Evolutionary conservation across 2,797 vertebrate genomes (phyloP), one percentile per base, ranked within the genome.

Genomic region (Erethizon dorsatum): DNA sequence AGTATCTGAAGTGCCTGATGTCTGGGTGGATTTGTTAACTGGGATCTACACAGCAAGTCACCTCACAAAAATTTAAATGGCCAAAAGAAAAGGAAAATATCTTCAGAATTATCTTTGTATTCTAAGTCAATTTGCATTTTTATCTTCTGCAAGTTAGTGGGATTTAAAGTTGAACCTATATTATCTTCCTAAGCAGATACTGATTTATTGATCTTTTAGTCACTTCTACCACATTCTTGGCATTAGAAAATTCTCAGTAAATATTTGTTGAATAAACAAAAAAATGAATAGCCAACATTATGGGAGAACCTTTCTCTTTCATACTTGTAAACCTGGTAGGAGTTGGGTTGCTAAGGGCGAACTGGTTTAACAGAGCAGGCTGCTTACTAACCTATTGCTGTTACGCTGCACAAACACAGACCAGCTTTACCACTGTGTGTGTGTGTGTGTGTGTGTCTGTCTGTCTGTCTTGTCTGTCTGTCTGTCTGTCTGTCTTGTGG

Each of bases 201-300:
- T 61, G 67, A 83, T 75, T 88, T 79, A 41, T 22, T 33, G 28
- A 83, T 83, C 78, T 91, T 89, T 85, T 24, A 45, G 20, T 92
- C 45, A 84, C 14, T 71, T 87, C 10, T 88, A 26, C 33, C 54
- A 84, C 33, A n/a, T 61, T 24, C 37, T 33, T 89, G 54, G 28
- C 85, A 56, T 94, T 92, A 95, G 50, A 84, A 97, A 47, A 71
- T 94, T 79, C 28, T 97, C n/a, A 61, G 37, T 94, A 77, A 61
- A 33, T 95, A 71, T 95, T 87, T 94, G 26, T 91, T 94, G 69
- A 69, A 83, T 92, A 37, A 92, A 57, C 12, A 80, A 85, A 73
- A 77, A 79, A 71, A 57, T 4, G 10, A 89, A 92, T 71, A 79
- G 50, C 65, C 63, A 47, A 88, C 78, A 89, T 67, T 88, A 96